Conservation (phyloP, 2,888 invertebrate species). For the Ophonus ardosiacus region DNA sequence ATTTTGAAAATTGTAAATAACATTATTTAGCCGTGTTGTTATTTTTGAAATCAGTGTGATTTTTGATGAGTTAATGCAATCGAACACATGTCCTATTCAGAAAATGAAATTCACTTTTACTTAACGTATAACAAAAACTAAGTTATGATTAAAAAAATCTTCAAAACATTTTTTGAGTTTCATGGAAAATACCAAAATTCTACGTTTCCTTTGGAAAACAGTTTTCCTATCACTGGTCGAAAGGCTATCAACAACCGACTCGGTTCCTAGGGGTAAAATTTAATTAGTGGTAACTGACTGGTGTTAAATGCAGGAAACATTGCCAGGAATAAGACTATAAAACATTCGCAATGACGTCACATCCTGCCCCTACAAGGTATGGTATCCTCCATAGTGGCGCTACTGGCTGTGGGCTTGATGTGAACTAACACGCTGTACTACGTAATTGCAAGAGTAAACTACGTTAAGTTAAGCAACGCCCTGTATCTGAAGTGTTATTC, state of each 20-base stretch:
- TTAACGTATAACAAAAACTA: no score
- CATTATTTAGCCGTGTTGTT: no score
- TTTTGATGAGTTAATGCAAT: no score
- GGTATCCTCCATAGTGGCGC: not conserved
- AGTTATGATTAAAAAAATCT: no score
- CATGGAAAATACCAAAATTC: no score
- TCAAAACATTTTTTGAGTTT: no score
- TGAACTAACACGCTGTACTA: conserved; percentile 13
- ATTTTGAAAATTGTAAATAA: no score
- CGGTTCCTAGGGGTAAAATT: conserved; percentile 40
- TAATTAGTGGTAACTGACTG: conserved; percentile 61
- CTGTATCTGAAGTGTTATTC: not conserved
- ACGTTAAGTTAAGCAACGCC: not conserved
- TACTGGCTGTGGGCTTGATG: not conserved
- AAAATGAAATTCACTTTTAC: no score
- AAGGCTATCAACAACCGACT: conserved; percentile 1
- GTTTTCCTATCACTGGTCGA: not conserved
- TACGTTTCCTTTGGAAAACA: not conserved
- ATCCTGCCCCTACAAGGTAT: conserved; percentile 27
- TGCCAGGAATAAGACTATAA: conserved; percentile 60
- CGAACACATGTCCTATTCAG: no score
- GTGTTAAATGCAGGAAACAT: conserved; percentile 61
- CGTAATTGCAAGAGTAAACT: conserved; percentile 24
- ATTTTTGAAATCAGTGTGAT: no score
- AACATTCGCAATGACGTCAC: conserved; percentile 59